Evolutionary conservation across 1,140 invertebrate species (phyloP).

Genomic region (Halyomorpha halys): DNA sequence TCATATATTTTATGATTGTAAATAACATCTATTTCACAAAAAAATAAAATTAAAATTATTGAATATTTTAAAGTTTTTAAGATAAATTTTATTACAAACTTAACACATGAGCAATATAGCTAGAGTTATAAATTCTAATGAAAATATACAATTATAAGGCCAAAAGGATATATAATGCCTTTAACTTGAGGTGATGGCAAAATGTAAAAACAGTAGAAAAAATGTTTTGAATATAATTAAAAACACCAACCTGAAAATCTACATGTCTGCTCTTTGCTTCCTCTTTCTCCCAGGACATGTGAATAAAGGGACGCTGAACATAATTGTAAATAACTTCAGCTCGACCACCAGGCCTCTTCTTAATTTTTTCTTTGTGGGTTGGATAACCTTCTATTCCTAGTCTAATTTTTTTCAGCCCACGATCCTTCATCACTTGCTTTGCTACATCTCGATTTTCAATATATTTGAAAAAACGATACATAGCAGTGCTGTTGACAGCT

Average conservation of each 20-base stretch:
- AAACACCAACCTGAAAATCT: constrained; percentile 63
- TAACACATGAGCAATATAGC: no score
- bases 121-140: no score
- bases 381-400: constrained; percentile 98
- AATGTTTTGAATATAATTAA: not conserved
- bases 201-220: not conserved
- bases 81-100: no score
- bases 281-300: constrained; percentile 99
- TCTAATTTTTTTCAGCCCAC: constrained; percentile 97
- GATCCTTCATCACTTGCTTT: constrained; percentile 96
- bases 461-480: constrained; percentile 98
- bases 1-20: no score
- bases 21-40: no score
- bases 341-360: constrained; percentile 77
- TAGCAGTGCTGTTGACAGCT: constrained; percentile 79
- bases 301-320: constrained; percentile 97
- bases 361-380: constrained; percentile 96
- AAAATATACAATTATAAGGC: no score
- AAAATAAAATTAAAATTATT: no score
- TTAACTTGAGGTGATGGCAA: no score
- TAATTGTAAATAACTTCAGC: constrained; percentile 97
- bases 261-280: constrained; percentile 98
- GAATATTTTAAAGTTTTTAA: no score
- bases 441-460: constrained; percentile 99
- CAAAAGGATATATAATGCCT: no score